Conservation (phyloP, 2,797 vertebrate genomes). For the Arctocebus calabarensis region DNA sequence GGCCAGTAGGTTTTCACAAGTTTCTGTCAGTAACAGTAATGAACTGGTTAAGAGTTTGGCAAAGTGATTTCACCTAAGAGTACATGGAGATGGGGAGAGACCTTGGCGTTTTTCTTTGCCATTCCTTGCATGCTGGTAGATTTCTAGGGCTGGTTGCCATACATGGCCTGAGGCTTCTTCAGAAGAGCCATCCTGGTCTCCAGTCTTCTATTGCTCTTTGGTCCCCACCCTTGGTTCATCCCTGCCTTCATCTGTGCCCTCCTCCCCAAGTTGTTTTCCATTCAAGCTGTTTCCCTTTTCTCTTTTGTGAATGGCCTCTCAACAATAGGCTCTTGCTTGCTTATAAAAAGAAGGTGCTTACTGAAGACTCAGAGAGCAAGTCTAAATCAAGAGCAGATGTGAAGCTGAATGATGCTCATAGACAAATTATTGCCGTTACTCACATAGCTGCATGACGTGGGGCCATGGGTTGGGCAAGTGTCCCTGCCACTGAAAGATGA, state of each 20-base stretch:
- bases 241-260: neutral
- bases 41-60: neutral
- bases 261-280: neutral
- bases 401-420: neutral
- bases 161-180: accelerated
- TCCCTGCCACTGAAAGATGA: neutral
- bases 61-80: neutral
- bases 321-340: neutral
- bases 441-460: neutral
- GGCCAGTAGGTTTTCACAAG: neutral
- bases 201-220: neutral
- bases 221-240: neutral
- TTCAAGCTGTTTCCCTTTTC: neutral
- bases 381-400: neutral
- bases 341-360: constrained; percentile 13
- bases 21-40: neutral
- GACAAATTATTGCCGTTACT: constrained; percentile 26
- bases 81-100: neutral
- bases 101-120: neutral
- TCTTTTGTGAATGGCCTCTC: neutral
- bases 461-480: neutral
- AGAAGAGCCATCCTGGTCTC: neutral
- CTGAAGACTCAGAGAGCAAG: neutral
- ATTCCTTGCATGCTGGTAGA: neutral
- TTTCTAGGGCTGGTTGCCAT: neutral